Evolutionary conservation across 2,888 invertebrate genomes (phyloP), one percentile per base, ranked within the genome.

Genomic region (Drosophila stalkeri): DNA sequence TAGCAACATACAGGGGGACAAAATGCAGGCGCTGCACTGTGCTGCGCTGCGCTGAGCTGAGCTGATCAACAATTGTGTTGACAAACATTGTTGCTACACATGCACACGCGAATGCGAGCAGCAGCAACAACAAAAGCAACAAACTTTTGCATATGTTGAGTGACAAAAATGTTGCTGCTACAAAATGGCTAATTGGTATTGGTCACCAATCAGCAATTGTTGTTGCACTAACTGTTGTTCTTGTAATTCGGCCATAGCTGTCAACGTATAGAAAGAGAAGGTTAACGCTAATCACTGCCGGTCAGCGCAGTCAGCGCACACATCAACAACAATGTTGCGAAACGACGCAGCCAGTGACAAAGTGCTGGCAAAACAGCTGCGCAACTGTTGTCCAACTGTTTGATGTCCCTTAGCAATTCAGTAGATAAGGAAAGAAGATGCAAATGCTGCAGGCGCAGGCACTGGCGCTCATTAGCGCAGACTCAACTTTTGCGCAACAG

Each of bases 171-270:
- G 84, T 89, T 89, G 86, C 86, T 83, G 74, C 81, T 82, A 82
- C 87, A 89, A 85, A 88, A 83, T 89, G 86, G 89, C 88, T 89
- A 88, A 90, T 90, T 90, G 88, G 84, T 86, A 88, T 81, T 72
- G 68, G 63, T 79, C 62, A 72, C 76, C 86, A 85, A 85, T 87
- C 86, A 87, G 79, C 81, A 72, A 59, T 64, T 69, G 68, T 79
- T 80, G 77, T 59, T 65, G 65, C 56, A 39, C 54, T 63, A 55
- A 57, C 39, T 37, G 65, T 49, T 75, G 64, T 59, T 72, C 59
- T 61, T 73, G 75, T 59, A 55, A 51, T 52, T 57, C 66, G 56
- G 54, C 60, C 65, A 68, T 72, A 66, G 75, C 65, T 66, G 65
- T 55, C 68, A 65, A 63, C 74, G 63, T 67, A 31, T 61, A 55